These are phyloP conservation scores for Python bivittatus DNA, from an alignment of 2,113 vertebrate genomes.

Conservation along the genomic window DNA sequence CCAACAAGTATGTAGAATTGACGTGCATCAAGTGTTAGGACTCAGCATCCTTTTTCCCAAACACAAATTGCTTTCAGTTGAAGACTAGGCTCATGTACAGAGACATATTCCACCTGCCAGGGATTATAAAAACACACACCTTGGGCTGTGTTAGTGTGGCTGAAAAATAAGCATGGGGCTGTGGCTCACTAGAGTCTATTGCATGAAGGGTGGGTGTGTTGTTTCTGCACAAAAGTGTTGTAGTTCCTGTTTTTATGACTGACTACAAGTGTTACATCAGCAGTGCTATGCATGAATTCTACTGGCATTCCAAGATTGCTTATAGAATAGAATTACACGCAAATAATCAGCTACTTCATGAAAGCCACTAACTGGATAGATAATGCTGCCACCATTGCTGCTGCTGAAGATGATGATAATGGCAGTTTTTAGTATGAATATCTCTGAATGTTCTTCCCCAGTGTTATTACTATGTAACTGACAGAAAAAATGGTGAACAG, in stretches of 20 bases:
- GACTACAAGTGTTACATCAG: neutral
- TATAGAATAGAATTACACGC: neutral
- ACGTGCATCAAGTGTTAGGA: neutral
- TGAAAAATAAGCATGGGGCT: neutral
- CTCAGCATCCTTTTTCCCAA: neutral
- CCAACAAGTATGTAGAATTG: neutral
- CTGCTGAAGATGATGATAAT: neutral
- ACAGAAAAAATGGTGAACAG: neutral
- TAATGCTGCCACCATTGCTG: neutral
- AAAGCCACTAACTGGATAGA: no score
- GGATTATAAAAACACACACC: neutral
- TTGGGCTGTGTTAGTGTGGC: neutral
- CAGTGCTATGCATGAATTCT: neutral
- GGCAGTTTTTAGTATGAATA: neutral
- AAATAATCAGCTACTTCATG: neutral
- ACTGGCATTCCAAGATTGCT: neutral
- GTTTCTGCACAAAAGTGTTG: neutral
- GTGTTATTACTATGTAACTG: neutral
- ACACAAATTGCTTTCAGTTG: no score
- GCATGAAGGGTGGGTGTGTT: neutral
- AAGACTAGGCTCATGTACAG: neutral
- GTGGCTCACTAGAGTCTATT: neutral
- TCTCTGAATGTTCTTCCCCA: neutral
- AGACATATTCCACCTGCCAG: neutral
- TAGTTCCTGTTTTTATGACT: neutral